Evolutionary conservation across 2,797 vertebrate species (phyloP).

Genomic region (Melanitta fusca): DNA sequence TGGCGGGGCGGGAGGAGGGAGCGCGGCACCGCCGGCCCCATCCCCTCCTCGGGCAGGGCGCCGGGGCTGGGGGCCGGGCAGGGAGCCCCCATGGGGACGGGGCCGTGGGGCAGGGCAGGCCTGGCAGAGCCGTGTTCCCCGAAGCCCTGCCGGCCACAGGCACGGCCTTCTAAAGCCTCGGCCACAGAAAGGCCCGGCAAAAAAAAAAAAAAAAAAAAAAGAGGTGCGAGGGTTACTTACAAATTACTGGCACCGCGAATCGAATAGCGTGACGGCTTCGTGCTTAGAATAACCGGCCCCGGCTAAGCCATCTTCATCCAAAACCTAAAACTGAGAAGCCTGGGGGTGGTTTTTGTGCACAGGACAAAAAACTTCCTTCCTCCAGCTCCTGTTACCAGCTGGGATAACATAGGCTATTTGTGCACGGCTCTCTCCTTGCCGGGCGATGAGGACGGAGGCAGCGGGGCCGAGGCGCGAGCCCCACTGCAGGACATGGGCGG

Average conservation of each 20-base stretch:
- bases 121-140: too few species aligned
- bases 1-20: conserved; percentile 73
- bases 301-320: fast-evolving
- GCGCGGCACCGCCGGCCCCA: conserved; percentile 56
- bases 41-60: conserved; percentile 80
- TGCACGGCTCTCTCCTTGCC: fast-evolving
- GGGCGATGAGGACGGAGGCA: fast-evolving
- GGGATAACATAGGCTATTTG: fast-evolving
- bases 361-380: not conserved
- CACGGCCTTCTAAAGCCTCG: too few species aligned
- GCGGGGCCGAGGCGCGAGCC: not conserved
- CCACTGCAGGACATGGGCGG: too few species aligned
- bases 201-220: not conserved
- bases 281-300: not conserved
- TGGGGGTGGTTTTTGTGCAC: fast-evolving
- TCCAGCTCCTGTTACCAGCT: fast-evolving
- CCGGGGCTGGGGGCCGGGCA: too few species aligned
- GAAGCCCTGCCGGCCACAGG: too few species aligned
- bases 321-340: not conserved
- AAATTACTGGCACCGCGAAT: fast-evolving
- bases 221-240: not conserved
- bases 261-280: fast-evolving
- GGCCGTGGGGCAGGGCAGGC: conserved; percentile 3
- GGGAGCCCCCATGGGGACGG: too few species aligned
- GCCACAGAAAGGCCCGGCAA: not conserved